phyloP scores from a whole-genome alignment of 2,113 vertebrate species.

The Mugil cephalus region DNA sequence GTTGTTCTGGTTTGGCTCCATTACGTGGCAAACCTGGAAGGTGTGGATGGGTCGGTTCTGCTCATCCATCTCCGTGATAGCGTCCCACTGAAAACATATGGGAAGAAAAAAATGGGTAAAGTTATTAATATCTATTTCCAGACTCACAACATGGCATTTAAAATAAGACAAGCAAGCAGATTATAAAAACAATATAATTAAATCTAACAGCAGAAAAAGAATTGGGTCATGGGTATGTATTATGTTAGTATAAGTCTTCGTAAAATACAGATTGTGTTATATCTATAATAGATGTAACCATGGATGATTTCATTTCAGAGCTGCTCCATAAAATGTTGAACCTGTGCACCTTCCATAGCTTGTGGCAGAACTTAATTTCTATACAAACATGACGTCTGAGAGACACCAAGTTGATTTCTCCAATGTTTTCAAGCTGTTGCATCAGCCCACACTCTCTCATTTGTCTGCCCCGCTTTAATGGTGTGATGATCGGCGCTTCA shows the following conservation, averaged over 20 bases:
- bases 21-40: slow-evolving; percentile 98
- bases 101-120: not conserved
- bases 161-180: not conserved
- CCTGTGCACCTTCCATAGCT: slow-evolving; percentile 6
- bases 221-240: not conserved
- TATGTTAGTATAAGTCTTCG: too few species aligned
- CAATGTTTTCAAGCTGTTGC: slow-evolving; percentile 75
- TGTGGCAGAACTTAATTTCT: slow-evolving; percentile 44
- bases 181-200: not conserved
- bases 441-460: slow-evolving; percentile 68
- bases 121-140: not conserved
- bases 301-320: slow-evolving; percentile 8
- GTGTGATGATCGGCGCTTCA: slow-evolving; percentile 68
- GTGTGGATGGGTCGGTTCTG: slow-evolving; percentile 97
- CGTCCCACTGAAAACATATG: slow-evolving; percentile 90
- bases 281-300: not conserved
- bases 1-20: slow-evolving; percentile 99
- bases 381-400: slow-evolving; percentile 55
- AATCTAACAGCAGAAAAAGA: not conserved
- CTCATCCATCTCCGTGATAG: slow-evolving; percentile 99
- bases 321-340: slow-evolving; percentile 13
- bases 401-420: slow-evolving; percentile 47
- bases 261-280: not conserved
- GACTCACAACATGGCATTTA: too few species aligned
- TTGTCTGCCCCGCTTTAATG: slow-evolving; percentile 64